Percentiles rank a stretch among this genome's conserved stretches.
phyloP scores from a whole-genome alignment of 2,797 vertebrate species.

The Oreochromis grahami region DNA sequence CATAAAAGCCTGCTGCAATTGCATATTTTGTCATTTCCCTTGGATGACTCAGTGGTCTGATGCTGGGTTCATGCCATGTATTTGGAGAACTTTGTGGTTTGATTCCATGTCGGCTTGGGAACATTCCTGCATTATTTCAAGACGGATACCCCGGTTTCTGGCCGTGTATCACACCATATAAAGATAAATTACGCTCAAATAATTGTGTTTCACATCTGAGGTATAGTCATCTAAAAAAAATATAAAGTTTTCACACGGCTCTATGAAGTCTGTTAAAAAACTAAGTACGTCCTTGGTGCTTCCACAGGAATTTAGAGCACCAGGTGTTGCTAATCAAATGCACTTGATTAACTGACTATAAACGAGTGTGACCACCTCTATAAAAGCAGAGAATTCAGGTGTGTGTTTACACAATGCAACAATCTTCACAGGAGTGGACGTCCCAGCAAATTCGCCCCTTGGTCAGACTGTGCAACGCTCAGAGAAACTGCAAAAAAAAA shows the following conservation, averaged over 20 bases:
- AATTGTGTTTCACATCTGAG: neutral
- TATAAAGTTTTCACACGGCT: neutral
- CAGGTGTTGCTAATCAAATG: neutral
- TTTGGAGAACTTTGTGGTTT: neutral
- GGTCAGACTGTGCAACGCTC: neutral
- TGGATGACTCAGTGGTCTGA: neutral
- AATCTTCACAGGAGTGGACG: neutral
- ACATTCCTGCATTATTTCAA: neutral
- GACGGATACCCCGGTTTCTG: neutral
- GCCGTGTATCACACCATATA: neutral
- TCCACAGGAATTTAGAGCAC: neutral
- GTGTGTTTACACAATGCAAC: neutral
- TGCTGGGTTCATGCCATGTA: neutral
- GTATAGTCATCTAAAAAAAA: neutral
- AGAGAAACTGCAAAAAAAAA: neutral
- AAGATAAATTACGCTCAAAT: neutral
- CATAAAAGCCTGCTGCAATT: neutral
- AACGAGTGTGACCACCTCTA: neutral
- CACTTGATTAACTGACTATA: neutral
- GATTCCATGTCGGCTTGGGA: neutral
- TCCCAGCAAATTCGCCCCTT: neutral
- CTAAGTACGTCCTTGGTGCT: neutral
- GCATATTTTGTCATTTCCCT: neutral
- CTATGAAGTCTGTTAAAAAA: neutral
- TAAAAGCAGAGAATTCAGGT: neutral